Evolutionary conservation across 1,140 invertebrate genomes (phyloP).

Genomic region (Metopolophium dirhodum): DNA sequence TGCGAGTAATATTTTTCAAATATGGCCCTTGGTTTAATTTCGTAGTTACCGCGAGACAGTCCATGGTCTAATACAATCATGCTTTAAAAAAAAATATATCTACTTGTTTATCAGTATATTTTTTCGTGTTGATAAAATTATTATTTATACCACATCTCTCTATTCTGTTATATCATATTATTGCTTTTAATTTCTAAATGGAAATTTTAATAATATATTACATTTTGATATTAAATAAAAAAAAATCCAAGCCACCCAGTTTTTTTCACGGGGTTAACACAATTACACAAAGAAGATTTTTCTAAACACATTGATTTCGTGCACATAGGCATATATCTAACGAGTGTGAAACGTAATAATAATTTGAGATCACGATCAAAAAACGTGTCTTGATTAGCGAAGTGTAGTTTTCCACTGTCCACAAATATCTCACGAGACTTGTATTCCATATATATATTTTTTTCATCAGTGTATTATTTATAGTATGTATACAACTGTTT

Average conservation of each 20-base stretch:
- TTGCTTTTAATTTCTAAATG: background rate
- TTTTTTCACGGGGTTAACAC: background rate
- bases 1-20: background rate
- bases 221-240: background rate
- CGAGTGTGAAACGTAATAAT: background rate
- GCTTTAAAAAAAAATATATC: too few species aligned
- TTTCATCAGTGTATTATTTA: background rate
- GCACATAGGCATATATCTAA: background rate
- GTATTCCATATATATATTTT: background rate
- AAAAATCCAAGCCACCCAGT: background rate
- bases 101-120: too few species aligned
- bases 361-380: background rate
- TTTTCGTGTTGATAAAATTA: background rate
- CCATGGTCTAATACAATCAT: too few species aligned
- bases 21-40: too few species aligned
- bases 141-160: background rate
- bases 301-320: background rate
- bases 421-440: background rate
- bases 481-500: background rate
- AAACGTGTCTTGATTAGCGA: conserved; percentile 34
- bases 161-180: background rate
- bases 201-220: background rate
- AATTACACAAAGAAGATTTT: background rate
- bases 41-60: too few species aligned
- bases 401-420: background rate